These are phyloP conservation scores for Tauraco erythrolophus DNA, from an alignment of 2,113 vertebrate species.

Conservation along the genomic window DNA sequence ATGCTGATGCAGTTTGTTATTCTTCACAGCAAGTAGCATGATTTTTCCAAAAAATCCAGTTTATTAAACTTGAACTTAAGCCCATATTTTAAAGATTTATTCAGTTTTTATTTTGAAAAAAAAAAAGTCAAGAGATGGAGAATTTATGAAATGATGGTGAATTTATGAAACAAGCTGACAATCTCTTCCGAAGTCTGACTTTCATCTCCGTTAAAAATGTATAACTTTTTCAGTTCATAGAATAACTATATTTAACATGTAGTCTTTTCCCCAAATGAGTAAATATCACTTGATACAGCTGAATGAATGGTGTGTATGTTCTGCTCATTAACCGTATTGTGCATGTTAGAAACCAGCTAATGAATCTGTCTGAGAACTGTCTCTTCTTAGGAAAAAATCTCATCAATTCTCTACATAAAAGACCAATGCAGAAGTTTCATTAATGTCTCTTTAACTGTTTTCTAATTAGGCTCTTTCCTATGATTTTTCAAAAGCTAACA, in stretches of 20 bases:
- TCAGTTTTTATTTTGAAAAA: background rate
- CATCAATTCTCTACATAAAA: constrained; percentile 5
- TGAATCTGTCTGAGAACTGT: background rate
- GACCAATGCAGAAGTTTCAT: constrained; percentile 1
- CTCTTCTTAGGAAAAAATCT: background rate
- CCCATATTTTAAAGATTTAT: background rate
- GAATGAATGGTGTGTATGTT: background rate
- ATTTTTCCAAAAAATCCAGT: background rate
- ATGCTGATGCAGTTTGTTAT: background rate
- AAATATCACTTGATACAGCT: background rate
- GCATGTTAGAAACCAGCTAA: constrained; percentile 12
- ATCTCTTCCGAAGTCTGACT: background rate
- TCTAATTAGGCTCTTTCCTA: constrained; percentile 18
- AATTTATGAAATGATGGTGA: background rate
- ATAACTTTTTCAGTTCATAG: background rate
- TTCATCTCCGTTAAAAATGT: background rate
- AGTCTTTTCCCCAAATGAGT: background rate
- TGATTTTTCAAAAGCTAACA: constrained; percentile 23
- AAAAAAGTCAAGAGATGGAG: background rate
- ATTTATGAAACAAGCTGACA: background rate
- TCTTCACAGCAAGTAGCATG: background rate
- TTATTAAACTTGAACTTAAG: background rate
- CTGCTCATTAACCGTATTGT: background rate
- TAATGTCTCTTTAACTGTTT: constrained; percentile 28
- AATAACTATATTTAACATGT: background rate